A percentile compares a stretch with the other conserved stretches of the same genome.
These are phyloP conservation scores for Chelonoidis abingdonii DNA, from an alignment of 2,113 vertebrate species.

Conservation along the genomic window DNA sequence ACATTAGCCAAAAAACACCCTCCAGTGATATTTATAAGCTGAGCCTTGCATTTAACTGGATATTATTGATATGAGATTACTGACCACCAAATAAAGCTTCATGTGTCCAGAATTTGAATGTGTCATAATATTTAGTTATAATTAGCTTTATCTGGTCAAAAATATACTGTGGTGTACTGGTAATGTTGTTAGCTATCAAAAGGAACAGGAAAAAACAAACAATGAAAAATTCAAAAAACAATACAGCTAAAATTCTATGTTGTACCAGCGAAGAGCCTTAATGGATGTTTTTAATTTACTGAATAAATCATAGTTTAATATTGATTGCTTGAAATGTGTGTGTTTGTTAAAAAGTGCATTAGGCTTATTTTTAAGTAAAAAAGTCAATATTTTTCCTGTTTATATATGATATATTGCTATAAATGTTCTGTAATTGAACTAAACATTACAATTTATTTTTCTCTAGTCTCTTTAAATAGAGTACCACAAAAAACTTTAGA, in stretches of 20 bases:
- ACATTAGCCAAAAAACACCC: not conserved
- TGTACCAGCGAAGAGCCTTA: not conserved
- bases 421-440: not conserved
- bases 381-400: not conserved
- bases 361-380: not conserved
- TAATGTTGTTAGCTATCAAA: accelerated
- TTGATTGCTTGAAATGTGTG: not conserved
- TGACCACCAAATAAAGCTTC: not conserved
- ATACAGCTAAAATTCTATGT: not conserved
- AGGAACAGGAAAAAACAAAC: not conserved
- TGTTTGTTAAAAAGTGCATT: not conserved
- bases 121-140: not conserved
- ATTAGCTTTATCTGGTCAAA: not conserved
- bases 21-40: not conserved
- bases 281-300: not conserved
- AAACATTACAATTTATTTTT: not conserved
- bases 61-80: not conserved
- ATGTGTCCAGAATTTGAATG: not conserved
- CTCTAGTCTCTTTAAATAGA: not conserved
- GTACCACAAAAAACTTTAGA: not conserved
- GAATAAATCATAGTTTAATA: not conserved
- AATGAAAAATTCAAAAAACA: not conserved
- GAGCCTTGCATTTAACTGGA: not conserved
- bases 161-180: not conserved
- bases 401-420: not conserved